Evolutionary conservation across 1,140 invertebrate species (phyloP).

Genomic region (Philopotamus ludificatus): DNA sequence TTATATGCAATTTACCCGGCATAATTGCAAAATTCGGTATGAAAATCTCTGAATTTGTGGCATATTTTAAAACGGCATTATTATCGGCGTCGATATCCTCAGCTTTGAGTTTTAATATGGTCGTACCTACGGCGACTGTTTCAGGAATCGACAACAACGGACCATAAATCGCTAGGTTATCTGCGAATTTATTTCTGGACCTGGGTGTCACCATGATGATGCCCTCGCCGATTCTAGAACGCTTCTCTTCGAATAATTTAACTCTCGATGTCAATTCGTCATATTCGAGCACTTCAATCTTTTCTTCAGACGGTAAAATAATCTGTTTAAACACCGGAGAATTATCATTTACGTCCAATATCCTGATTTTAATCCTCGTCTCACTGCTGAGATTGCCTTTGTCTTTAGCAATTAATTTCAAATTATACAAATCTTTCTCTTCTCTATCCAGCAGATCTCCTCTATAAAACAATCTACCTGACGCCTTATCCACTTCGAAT

Average conservation of each 20-base stretch:
- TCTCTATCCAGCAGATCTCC: constrained; percentile 71
- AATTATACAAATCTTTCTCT: constrained; percentile 64
- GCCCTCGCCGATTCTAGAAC: constrained; percentile 44
- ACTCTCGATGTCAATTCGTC: constrained; percentile 53
- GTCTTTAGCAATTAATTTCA: constrained; percentile 74
- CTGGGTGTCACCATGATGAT: constrained; percentile 47
- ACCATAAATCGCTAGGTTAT: constrained; percentile 46
- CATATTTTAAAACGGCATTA: constrained; percentile 77
- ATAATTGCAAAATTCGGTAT: constrained; percentile 54
- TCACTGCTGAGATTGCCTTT: constrained; percentile 71
- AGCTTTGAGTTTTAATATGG: constrained; percentile 77
- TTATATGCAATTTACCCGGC: constrained; percentile 53
- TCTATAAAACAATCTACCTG: constrained; percentile 64
- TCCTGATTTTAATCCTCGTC: constrained; percentile 66
- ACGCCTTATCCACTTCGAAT: constrained; percentile 72
- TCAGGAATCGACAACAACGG: constrained; percentile 73
- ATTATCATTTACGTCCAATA: constrained; percentile 86
- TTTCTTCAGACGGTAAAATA: constrained; percentile 64
- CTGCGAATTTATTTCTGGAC: constrained; percentile 57
- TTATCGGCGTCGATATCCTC: constrained; percentile 75
- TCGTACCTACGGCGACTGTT: constrained; percentile 69
- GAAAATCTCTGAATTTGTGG: constrained; percentile 65
- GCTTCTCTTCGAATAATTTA: constrained; percentile 51
- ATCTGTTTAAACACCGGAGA: constrained; percentile 68
- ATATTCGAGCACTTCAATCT: constrained; percentile 63